Base-by-base conservation (phyloP, 2,113 vertebrate species). In the Leptobrachium leishanense region DNA sequence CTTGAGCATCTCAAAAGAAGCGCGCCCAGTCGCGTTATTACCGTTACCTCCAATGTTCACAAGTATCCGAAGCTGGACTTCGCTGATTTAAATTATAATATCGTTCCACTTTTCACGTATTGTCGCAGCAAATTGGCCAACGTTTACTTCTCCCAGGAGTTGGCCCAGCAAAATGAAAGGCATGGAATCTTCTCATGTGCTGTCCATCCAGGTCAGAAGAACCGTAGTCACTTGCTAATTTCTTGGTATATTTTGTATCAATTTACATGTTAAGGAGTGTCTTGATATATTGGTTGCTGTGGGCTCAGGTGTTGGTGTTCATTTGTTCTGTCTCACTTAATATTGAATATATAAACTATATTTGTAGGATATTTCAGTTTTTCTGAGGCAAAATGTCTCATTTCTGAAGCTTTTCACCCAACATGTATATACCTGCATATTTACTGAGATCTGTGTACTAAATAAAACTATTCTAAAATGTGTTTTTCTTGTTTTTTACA, bases 41-140 rank as follows among this genome's bases (percentile, higher is more conserved):
- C 88, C 1, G 89, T 95, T 71, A 91, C 92, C 2, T 94, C 92
- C 84, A 91, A 91, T 72, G 88, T 64, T 79, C 92, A 94, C 87
- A 93, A 91, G 82, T 93, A 91, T 85, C 92, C 91, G 82, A 93
- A 88, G 72, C 86, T 94, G 82, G 82, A 94, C 88, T 92, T 94
- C 69, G 86, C 91, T 78, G 91, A 94, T 81, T 88, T 95, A 50
- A 94, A 93, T 87, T 94, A 93, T 87, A 93, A 93, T 82, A 88
- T 92, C 41, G 84, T 92, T 67, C 92, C 91, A 20, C 90, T 94
- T 76, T 93, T 94, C 86, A 91, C 92, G 64, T 93, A 93, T 86
- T 91, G 91, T 84, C 91, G 92, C 79, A 94, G 92, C 84, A 94
- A 95, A 81, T 86, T 94, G 86, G 92, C 92, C 40, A 93, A 94